Percentiles rank a stretch among this genome's conserved stretches.
phyloP scores from a whole-genome alignment of 2,888 invertebrate genomes.

The Globia sparganii region DNA sequence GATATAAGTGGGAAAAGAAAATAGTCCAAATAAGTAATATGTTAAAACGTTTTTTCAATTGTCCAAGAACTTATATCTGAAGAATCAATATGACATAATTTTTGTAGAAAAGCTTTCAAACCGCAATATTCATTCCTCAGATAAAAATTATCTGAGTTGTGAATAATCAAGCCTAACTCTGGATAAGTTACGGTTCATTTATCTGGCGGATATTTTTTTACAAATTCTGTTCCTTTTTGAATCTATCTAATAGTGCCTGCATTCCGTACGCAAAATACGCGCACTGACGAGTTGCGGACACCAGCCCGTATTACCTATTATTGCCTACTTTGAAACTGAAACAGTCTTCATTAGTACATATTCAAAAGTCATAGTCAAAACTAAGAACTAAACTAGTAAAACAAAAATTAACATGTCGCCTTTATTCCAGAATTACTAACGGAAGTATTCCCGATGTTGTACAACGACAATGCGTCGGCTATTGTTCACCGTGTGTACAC shows the following conservation, averaged over 20 bases:
- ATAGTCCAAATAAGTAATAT: no score
- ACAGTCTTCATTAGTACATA: neutral
- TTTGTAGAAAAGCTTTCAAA: no score
- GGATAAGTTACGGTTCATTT: neutral
- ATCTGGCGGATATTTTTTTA: neutral
- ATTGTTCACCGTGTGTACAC: slow-evolving; percentile 81
- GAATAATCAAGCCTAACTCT: neutral
- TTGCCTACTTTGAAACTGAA: neutral
- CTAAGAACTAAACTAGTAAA: neutral
- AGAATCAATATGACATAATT: no score
- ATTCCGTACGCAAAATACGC: no score
- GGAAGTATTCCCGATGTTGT: slow-evolving; percentile 86
- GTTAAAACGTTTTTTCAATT: no score
- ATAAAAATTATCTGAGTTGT: no score
- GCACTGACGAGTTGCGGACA: no score
- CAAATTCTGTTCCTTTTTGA: neutral
- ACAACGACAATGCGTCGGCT: slow-evolving; percentile 77
- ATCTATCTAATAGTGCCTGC: neutral
- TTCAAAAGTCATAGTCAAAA: neutral
- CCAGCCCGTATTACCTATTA: neutral
- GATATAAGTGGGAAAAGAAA: no score
- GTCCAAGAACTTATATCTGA: no score
- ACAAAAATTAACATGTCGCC: neutral
- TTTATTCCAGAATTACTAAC: slow-evolving; percentile 82
- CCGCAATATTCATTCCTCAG: no score